These are phyloP conservation scores for Lynx canadensis DNA, from an alignment of 2,113 vertebrate genomes.

Conservation along the genomic window DNA sequence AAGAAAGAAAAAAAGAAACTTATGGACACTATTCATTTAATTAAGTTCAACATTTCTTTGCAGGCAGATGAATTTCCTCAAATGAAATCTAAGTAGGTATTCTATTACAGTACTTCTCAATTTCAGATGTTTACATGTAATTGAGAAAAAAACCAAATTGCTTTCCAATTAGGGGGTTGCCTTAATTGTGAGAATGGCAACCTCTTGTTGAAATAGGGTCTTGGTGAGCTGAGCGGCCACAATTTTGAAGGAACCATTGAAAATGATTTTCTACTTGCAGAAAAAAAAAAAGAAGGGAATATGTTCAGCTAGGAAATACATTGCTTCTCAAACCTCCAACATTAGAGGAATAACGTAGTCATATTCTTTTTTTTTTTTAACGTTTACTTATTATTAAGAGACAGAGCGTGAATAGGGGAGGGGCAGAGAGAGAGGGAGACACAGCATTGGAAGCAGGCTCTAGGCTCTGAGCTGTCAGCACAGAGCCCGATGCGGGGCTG, in stretches of 20 bases:
- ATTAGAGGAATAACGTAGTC: neutral
- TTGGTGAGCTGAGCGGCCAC: neutral
- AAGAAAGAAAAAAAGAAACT: neutral
- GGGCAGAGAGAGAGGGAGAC: no score
- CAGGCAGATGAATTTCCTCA: neutral
- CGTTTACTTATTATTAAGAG: no score
- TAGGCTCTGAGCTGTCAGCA: no score
- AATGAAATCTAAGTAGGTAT: neutral
- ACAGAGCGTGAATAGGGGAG: no score
- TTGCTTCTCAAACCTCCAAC: neutral
- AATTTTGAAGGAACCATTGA: neutral
- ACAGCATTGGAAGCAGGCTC: no score
- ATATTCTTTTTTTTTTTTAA: neutral
- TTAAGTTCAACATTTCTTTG: neutral
- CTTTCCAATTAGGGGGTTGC: neutral
- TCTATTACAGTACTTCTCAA: neutral
- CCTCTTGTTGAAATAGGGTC: neutral
- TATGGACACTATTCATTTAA: neutral
- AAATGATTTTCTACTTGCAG: neutral
- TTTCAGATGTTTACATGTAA: neutral
- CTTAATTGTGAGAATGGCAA: conserved; percentile 5
- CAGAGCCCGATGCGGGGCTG: no score
- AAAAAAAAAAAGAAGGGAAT: neutral
- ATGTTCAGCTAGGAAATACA: neutral
- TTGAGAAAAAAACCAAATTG: neutral